Evolutionary conservation across 2,113 vertebrate species (phyloP).

Genomic region (Vidua macroura): DNA sequence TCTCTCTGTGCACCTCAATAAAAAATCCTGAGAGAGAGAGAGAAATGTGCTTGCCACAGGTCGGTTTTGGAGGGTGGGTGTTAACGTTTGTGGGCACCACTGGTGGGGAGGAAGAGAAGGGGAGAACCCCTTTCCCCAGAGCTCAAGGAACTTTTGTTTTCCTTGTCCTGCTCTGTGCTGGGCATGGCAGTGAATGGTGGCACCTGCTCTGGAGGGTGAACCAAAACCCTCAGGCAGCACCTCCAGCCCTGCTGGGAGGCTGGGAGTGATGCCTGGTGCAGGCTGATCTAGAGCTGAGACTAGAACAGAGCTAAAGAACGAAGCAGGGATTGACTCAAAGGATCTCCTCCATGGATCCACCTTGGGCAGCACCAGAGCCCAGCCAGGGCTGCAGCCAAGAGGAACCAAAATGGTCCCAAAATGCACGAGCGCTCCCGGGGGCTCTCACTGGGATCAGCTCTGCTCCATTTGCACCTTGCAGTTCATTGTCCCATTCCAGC

Average conservation of each 20-base stretch:
- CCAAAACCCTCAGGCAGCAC: neutral
- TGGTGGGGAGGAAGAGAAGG: neutral
- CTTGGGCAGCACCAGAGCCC: neutral
- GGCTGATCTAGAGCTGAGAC: fast-evolving
- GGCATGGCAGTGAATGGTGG: fast-evolving
- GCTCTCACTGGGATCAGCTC: too few species aligned
- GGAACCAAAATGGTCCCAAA: too few species aligned
- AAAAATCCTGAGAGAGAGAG: too few species aligned
- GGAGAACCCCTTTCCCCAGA: neutral
- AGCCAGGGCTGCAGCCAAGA: too few species aligned
- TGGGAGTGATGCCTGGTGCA: neutral
- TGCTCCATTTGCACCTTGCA: too few species aligned
- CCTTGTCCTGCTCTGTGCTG: neutral
- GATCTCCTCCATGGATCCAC: neutral
- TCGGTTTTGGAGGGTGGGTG: neutral
- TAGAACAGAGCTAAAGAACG: neutral
- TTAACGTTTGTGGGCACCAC: fast-evolving
- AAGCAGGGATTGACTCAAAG: neutral
- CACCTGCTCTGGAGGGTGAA: too few species aligned
- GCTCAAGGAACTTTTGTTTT: neutral
- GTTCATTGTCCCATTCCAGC: too few species aligned
- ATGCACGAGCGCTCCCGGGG: too few species aligned
- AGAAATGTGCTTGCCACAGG: too few species aligned
- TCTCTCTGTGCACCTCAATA: too few species aligned
- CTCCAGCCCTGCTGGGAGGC: neutral